Percentiles rank a stretch among this genome's conserved stretches.
phyloP scores from a whole-genome alignment of 2,113 vertebrate genomes.

The Oceanodroma tethys region DNA sequence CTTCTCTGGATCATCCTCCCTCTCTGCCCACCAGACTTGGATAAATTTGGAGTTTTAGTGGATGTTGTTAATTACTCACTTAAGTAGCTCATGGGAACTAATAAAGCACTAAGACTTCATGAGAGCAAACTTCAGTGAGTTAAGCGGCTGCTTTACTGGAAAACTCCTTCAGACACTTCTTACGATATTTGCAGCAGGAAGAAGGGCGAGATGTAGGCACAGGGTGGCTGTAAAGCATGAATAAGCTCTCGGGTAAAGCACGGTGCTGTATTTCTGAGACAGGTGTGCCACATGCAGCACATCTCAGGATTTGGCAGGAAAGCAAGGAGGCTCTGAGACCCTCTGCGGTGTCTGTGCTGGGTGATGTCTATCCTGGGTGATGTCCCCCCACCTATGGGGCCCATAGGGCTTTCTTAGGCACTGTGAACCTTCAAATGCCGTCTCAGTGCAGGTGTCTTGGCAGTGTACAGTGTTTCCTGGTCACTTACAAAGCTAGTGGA shows the following conservation, averaged over 20 bases:
- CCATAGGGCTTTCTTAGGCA: neutral
- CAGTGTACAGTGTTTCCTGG: neutral
- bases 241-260: neutral
- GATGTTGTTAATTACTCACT: neutral
- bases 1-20: neutral
- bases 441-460: neutral
- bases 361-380: neutral
- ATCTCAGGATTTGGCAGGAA: accelerated
- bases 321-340: neutral
- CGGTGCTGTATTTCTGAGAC: neutral
- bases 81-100: neutral
- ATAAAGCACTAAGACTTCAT: neutral
- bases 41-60: neutral
- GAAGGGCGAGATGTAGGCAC: neutral
- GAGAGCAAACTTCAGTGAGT: neutral
- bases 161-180: neutral
- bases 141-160: neutral
- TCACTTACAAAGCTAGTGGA: neutral
- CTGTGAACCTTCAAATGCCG: neutral
- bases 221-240: neutral
- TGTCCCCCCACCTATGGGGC: accelerated
- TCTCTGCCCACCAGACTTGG: neutral
- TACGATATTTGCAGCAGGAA: neutral
- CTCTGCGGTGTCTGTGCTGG: neutral
- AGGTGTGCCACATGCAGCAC: accelerated